Conservation (phyloP, 1,140 invertebrate genomes). For the Mactra quadrangularis region DNA sequence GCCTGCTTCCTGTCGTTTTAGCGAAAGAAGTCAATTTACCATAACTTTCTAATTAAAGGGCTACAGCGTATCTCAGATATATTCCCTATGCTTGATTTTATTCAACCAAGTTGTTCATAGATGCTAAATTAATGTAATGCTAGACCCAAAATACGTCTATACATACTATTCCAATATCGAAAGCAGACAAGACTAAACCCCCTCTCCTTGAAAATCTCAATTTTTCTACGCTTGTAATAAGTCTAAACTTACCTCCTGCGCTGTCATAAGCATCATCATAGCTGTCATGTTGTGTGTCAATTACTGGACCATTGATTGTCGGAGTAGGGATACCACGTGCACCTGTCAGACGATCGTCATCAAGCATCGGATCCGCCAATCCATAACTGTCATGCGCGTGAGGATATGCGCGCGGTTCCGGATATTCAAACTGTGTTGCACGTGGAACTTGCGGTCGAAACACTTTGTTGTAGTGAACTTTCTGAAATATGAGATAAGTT, state of each 20-base stretch:
- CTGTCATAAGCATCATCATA: background rate
- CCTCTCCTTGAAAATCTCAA: no score
- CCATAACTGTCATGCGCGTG: background rate
- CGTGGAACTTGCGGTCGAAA: constrained; percentile 4
- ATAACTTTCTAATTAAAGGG: no score
- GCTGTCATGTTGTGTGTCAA: background rate
- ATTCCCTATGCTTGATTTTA: no score
- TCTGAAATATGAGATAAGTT: constrained; percentile 16
- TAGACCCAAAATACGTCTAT: no score
- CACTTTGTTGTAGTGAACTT: background rate
- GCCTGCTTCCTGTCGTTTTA: no score
- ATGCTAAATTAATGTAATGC: no score
- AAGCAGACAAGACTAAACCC: no score
- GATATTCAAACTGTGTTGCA: background rate
- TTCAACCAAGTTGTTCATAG: no score
- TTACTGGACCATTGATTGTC: background rate
- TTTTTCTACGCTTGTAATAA: no score
- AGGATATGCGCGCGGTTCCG: background rate
- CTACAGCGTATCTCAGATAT: no score
- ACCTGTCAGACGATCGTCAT: background rate
- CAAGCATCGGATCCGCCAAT: constrained; percentile 6
- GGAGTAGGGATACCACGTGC: background rate
- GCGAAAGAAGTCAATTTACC: no score
- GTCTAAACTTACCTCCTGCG: background rate
- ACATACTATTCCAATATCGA: no score